Evolutionary conservation across 2,888 invertebrate species (phyloP), one percentile per base, ranked within the genome.

Genomic region (Lydus trimaculatus): DNA sequence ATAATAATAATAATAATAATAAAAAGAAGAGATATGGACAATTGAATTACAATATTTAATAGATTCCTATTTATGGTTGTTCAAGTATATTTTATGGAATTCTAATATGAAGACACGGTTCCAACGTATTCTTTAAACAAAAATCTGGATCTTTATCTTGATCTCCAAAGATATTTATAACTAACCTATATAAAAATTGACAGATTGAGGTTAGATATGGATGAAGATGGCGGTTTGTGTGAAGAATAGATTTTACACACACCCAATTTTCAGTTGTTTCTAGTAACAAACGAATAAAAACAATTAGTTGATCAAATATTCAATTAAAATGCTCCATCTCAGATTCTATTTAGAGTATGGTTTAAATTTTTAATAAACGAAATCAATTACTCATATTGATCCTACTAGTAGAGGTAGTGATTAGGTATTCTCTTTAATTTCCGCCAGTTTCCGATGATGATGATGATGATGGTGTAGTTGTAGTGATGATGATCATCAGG

Each of bases 351-450:
- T 13, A 43, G 43, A 17, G n/a, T 43, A 13, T 17, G 7, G 5
- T 43, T n/a, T 43, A 59, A 72, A 72, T 59, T 66, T 65, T 70
- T 70, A 70, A 73, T 73, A 68, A 71, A 76, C 72, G 75, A 78
- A 80, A 82, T 81, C 82, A 82, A 82, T 82, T 82, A 82, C 80
- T 79, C 78, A 80, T 78, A 82, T 81, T 76, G 81, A 81, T 80
- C 80, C 78, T 70, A 70, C 74, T 75, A 75, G 2, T 48, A 20
- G 20, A 48, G 75, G 77, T 80, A 75, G 81, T 84, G 85, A 86
- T 86, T 86, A 86, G 84, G 79, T 82, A 86, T 86, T 86, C 85
- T 84, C 85, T 86, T 86, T 85, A 86, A 86, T 86, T 85, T 85
- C 85, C 85, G 84, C 82, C 74, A 78, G 79, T 80, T 52, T 80